Evolutionary conservation across 1,140 invertebrate species (phyloP).

Genomic region (Bilobella aurantiaca): DNA sequence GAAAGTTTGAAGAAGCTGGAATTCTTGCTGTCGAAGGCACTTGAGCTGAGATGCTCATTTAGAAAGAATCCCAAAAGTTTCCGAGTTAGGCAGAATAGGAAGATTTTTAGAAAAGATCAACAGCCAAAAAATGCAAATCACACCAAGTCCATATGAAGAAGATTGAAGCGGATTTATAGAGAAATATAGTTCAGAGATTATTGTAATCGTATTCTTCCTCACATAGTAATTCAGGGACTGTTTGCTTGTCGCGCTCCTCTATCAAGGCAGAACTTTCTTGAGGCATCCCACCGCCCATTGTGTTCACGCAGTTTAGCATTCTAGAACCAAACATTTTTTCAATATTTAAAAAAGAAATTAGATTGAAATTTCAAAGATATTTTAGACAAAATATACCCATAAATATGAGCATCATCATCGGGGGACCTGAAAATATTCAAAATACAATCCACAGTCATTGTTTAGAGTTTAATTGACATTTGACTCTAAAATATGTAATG

Average conservation of each 20-base stretch:
- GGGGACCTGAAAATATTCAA: constrained; percentile 13
- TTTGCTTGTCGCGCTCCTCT: constrained; percentile 55
- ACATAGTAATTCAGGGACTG: constrained; percentile 56
- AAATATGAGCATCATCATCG: constrained; percentile 31
- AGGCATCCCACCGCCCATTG: constrained; percentile 62
- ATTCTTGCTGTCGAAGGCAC: no score
- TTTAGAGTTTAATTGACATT: no score
- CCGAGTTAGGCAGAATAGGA: background rate
- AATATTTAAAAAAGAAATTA: constrained; percentile 1
- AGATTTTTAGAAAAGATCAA: background rate
- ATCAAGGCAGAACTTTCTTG: constrained; percentile 62
- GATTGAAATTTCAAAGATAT: no score
- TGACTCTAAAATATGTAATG: no score
- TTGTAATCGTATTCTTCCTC: constrained; percentile 44
- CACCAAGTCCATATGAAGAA: background rate
- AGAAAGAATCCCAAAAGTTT: no score
- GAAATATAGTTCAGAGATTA: constrained; percentile 27
- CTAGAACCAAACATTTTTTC: constrained; percentile 34
- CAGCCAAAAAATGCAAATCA: background rate
- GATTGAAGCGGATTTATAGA: background rate
- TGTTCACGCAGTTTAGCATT: constrained; percentile 75
- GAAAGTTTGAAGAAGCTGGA: no score
- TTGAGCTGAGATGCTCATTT: no score
- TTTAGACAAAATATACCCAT: no score
- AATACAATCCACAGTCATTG: no score